Conservation (phyloP, 2,113 vertebrate genomes). For the Nanorana parkeri region DNA sequence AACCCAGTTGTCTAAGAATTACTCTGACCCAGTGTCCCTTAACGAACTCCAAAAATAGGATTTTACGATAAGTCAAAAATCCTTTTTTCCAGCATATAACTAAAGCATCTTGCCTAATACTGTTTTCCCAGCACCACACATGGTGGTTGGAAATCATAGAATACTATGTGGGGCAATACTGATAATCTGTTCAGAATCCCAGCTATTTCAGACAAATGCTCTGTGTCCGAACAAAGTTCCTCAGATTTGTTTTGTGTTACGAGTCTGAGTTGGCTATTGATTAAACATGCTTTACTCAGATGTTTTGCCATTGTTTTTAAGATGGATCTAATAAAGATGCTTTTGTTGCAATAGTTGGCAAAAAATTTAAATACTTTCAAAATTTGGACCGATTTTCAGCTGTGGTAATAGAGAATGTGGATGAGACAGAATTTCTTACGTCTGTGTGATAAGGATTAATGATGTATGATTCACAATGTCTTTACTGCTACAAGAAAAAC, state of each 20-base stretch:
- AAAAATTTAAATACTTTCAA: slow-evolving; percentile 14
- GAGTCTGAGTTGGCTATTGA: slow-evolving; percentile 21
- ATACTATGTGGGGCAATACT: background rate
- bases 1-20: too few species aligned
- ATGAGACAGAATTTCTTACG: slow-evolving; percentile 24
- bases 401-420: slow-evolving; percentile 18
- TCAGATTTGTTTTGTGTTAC: slow-evolving; percentile 35
- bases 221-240: background rate
- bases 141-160: background rate
- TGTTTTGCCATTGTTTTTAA: slow-evolving; percentile 43
- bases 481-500: slow-evolving; percentile 22
- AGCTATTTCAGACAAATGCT: background rate
- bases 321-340: slow-evolving; percentile 49
- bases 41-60: too few species aligned
- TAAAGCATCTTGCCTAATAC: background rate
- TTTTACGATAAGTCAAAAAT: too few species aligned
- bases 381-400: slow-evolving; percentile 29
- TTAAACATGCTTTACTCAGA: slow-evolving; percentile 43
- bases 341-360: slow-evolving; percentile 28
- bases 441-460: slow-evolving; percentile 28
- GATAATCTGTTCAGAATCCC: slow-evolving; percentile 16
- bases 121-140: slow-evolving; percentile 32
- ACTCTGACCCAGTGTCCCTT: too few species aligned
- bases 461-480: slow-evolving; percentile 10
- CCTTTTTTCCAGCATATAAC: background rate